Base-by-base conservation (phyloP, 2,888 invertebrate species). In the Drosophila barbarae region DNA sequence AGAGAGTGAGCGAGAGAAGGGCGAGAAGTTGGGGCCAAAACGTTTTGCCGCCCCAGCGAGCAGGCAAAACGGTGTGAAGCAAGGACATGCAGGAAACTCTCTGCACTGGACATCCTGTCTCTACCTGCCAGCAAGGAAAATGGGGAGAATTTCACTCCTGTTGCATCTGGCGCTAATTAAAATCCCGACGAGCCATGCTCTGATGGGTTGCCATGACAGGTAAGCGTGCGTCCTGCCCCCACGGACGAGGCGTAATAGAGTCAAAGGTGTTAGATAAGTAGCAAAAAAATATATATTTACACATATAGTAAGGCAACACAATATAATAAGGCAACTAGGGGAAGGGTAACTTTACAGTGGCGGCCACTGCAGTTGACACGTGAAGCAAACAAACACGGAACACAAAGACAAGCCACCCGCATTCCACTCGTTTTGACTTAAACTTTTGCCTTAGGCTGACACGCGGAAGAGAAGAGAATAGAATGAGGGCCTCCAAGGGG, bases 211-310 rank as follows among this genome's bases (percentile, higher is more conserved):
- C 83, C 83, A 82, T 79, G 85, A 79, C 83, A 79, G 84, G 79
- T 84, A 82, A 82, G 84, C 73, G 44, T 28, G 44, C 44, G 44
- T 28, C 44, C 66, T 28, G 61, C 58, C 58, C 68, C 52, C 15
- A 64, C 53, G 32, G 44, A 41, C 18, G 44, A 32, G 42, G 36
- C 65, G 51, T 65, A 73, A 70, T 76, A 63, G 63, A 79, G 83
- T 83, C 83, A 84, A 79, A 79, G 85, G 79, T 79, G 83, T 83
- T 84, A 74, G 85, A 67, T 77, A 84, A 84, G 78, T 74, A 72
- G 23, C 34, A 26, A 26, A 60, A 38, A 21, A 15, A 53, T 38
- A 28, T 28, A 18, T 12, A 28, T 15, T 28, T 12, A 18, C 26
- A 28, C 28, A 18, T 9, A 42, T 30, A 10, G n/a, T n/a, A n/a